phyloP scores from a whole-genome alignment of 2,113 vertebrate species.

The Syngnathus typhle region DNA sequence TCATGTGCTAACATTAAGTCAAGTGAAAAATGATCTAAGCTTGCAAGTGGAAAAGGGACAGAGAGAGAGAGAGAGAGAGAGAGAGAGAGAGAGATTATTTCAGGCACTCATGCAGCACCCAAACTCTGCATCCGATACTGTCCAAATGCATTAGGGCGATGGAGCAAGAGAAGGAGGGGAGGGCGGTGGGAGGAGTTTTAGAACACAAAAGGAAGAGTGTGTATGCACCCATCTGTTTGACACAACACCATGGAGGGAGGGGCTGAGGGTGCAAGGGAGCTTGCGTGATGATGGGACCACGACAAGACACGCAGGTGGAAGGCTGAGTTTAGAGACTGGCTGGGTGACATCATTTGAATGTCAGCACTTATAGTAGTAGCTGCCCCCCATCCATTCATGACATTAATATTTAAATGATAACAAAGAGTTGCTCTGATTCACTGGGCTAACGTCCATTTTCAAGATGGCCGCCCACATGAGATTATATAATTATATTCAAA shows the following conservation, averaged over 20 bases:
- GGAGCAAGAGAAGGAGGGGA: slow-evolving; percentile 36
- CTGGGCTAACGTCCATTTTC: too few species aligned
- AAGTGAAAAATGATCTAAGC: slow-evolving; percentile 3
- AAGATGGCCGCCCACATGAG: too few species aligned
- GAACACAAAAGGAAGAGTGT: slow-evolving; percentile 12
- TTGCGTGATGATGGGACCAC: slow-evolving; percentile 42
- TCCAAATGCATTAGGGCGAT: slow-evolving; percentile 61
- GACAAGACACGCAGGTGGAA: slow-evolving; percentile 18
- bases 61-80: neutral
- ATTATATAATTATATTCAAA: neutral
- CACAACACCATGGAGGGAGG: slow-evolving; percentile 3
- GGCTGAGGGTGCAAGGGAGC: slow-evolving; percentile 9
- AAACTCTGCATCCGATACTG: slow-evolving; percentile 48
- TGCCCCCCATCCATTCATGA: neutral
- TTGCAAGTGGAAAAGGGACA: neutral
- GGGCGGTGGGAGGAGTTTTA: slow-evolving; percentile 9
- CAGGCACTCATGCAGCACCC: slow-evolving; percentile 26
- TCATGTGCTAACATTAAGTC: neutral
- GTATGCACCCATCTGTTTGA: slow-evolving; percentile 42
- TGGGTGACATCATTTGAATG: slow-evolving; percentile 20
- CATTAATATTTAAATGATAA: neutral
- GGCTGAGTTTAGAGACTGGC: slow-evolving; percentile 14
- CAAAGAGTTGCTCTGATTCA: too few species aligned
- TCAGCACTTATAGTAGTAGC: neutral
- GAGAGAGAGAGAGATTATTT: slow-evolving; percentile 38